Conservation (phyloP, 2,888 invertebrate species). For the Nasonia oneida region DNA sequence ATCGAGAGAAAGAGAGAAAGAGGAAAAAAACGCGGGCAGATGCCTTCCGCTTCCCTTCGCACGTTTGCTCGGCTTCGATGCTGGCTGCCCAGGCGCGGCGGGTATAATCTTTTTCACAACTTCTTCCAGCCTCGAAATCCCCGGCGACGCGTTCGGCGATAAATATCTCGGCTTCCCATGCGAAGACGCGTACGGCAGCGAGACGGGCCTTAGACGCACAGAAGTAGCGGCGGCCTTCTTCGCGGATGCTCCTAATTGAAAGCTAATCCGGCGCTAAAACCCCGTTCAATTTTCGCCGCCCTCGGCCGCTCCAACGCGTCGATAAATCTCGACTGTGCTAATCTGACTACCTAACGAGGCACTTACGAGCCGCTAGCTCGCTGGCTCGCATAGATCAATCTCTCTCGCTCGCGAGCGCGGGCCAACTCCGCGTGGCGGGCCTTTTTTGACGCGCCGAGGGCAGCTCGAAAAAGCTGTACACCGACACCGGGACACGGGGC, state of each 20-base stretch:
- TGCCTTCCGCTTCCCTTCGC: constrained; percentile 43
- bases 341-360: constrained; percentile 63
- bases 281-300: constrained; percentile 66
- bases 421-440: background rate
- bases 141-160: constrained; percentile 62
- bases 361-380: constrained; percentile 38
- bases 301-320: constrained; percentile 62
- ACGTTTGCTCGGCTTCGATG: constrained; percentile 21
- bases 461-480: background rate
- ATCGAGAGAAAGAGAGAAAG: constrained; percentile 39
- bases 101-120: constrained; percentile 62
- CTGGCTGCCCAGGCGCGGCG: background rate
- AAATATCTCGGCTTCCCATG: constrained; percentile 70
- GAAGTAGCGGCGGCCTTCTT: constrained; percentile 56
- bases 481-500: constrained; percentile 1
- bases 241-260: constrained; percentile 72
- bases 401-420: constrained; percentile 15
- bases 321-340: constrained; percentile 70
- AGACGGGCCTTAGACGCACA: background rate
- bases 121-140: background rate
- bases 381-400: constrained; percentile 54
- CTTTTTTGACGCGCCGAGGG: constrained; percentile 1
- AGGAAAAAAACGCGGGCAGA: constrained; percentile 35
- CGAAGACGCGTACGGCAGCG: constrained; percentile 16
- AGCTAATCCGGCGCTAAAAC: constrained; percentile 73